phyloP scores from a whole-genome alignment of 1,140 invertebrate species.

The Gryllus bimaculatus region DNA sequence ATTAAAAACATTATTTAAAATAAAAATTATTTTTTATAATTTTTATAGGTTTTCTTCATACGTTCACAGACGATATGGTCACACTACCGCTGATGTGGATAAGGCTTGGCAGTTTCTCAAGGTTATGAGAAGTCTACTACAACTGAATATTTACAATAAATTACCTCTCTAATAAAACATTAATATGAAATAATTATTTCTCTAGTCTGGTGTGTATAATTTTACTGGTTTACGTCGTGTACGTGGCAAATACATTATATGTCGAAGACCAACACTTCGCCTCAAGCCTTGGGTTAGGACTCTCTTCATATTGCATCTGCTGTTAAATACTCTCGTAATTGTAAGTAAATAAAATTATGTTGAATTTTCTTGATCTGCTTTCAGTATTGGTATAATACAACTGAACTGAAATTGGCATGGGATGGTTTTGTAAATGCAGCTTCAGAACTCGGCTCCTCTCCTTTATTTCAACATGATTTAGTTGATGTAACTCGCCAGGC shows the following conservation, averaged over 20 bases:
- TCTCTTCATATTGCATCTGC: no score
- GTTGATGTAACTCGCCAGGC: slow-evolving; percentile 78
- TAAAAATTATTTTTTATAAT: background rate
- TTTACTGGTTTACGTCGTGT: slow-evolving; percentile 49
- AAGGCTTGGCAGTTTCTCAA: slow-evolving; percentile 53
- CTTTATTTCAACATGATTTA: slow-evolving; percentile 60
- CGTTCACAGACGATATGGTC: slow-evolving; percentile 58
- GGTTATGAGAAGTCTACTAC: slow-evolving; percentile 29
- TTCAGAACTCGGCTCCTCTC: slow-evolving; percentile 28
- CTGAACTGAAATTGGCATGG: slow-evolving; percentile 50
- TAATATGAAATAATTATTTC: background rate
- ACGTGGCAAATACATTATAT: slow-evolving; percentile 66
- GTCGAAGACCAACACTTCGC: slow-evolving; percentile 52
- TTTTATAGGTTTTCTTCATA: slow-evolving; percentile 48
- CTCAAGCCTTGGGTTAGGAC: slow-evolving; percentile 45
- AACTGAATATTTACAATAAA: background rate
- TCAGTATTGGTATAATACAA: slow-evolving; percentile 64
- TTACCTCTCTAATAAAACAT: background rate
- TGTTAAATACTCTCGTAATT: background rate
- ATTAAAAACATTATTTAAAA: background rate
- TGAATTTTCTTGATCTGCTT: slow-evolving; percentile 9
- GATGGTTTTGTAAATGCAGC: slow-evolving; percentile 42
- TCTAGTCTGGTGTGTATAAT: slow-evolving; percentile 58
- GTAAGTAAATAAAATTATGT: background rate
- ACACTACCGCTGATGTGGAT: slow-evolving; percentile 40